phyloP scores from a whole-genome alignment of 2,113 vertebrate species.

The Vulpes vulpes region DNA sequence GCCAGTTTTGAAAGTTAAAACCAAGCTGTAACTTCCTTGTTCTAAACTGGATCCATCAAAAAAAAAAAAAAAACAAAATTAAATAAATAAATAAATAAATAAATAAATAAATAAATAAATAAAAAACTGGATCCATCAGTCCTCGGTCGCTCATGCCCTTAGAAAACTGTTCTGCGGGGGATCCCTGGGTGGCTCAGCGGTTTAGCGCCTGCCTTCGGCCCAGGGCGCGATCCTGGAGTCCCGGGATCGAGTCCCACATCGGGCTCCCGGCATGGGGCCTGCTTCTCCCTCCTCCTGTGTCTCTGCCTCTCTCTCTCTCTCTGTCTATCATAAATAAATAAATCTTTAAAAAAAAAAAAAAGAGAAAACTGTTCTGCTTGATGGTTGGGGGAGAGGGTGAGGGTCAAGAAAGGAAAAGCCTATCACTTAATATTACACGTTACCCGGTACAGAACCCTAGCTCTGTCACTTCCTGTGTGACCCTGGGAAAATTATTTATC shows the following conservation, averaged over 20 bases:
- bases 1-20: neutral
- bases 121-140: neutral
- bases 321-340: too few species aligned
- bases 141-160: neutral
- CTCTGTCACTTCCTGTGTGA: neutral
- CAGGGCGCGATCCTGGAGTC: too few species aligned
- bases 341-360: too few species aligned
- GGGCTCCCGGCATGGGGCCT: too few species aligned
- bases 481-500: neutral
- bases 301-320: too few species aligned
- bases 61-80: too few species aligned
- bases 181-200: too few species aligned
- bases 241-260: too few species aligned
- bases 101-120: too few species aligned
- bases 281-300: too few species aligned
- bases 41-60: neutral
- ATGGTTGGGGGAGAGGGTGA: neutral
- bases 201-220: too few species aligned
- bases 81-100: too few species aligned
- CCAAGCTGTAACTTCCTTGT: neutral
- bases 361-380: neutral
- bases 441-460: neutral
- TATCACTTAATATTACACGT: neutral
- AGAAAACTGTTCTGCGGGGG: neutral
- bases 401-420: neutral